Evolutionary conservation across 2,888 invertebrate species (phyloP).

Genomic region (Gasteruption jaculator): DNA sequence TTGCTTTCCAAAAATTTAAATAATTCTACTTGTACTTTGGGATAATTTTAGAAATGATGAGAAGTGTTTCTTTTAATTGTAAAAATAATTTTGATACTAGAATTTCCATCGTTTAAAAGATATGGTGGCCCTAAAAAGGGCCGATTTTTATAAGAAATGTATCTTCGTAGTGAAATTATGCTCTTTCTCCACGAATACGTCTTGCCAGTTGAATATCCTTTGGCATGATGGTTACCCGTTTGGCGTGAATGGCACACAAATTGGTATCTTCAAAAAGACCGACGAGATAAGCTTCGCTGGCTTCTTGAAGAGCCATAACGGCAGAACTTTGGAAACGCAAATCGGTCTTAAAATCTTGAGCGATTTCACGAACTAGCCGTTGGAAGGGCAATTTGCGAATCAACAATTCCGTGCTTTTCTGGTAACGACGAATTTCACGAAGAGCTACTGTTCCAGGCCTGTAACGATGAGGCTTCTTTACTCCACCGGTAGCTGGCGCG

Average conservation of each 20-base stretch:
- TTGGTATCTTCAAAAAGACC: constrained; percentile 97
- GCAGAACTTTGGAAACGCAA: constrained; percentile 94
- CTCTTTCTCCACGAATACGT: constrained; percentile 94
- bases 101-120: too few relatives aligned
- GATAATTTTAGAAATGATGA: too few relatives aligned
- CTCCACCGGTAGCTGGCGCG: constrained; percentile 91
- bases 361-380: constrained; percentile 93
- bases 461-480: constrained; percentile 96
- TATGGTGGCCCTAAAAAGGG: too few relatives aligned
- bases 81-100: too few relatives aligned
- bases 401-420: constrained; percentile 91
- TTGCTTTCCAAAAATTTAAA: too few relatives aligned
- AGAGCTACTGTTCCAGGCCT: constrained; percentile 93
- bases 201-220: constrained; percentile 96
- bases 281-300: constrained; percentile 85
- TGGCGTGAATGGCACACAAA: constrained; percentile 95
- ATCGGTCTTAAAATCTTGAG: constrained; percentile 96
- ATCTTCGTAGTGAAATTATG: too few relatives aligned
- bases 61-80: too few relatives aligned
- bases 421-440: constrained; percentile 95
- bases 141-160: too few relatives aligned
- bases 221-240: constrained; percentile 97
- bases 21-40: too few relatives aligned
- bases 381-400: constrained; percentile 96
- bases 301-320: constrained; percentile 88